Percentiles rank a stretch among this genome's conserved stretches.
phyloP scores from a whole-genome alignment of 2,888 invertebrate genomes.

The Timandra comae region DNA sequence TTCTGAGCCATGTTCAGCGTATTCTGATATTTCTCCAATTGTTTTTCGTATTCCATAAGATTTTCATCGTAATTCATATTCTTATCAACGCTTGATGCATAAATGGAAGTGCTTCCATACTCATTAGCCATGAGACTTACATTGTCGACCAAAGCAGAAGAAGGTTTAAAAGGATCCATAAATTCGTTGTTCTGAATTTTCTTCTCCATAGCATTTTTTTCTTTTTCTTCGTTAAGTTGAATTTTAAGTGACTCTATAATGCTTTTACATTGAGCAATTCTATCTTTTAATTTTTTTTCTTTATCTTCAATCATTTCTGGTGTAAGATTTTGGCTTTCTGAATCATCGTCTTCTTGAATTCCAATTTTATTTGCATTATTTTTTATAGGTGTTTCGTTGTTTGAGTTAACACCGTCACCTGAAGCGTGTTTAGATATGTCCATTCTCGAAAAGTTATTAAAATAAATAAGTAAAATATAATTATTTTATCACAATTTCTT shows the following conservation, averaged over 20 bases:
- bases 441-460: slow-evolving; percentile 26
- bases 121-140: slow-evolving; percentile 3
- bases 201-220: too few species aligned
- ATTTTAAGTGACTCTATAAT: slow-evolving; percentile 58
- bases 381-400: slow-evolving; percentile 18
- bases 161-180: too few species aligned
- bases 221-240: slow-evolving; percentile 57
- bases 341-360: slow-evolving; percentile 4
- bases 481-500: too few species aligned
- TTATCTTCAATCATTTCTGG: slow-evolving; percentile 43
- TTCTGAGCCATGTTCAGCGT: slow-evolving; percentile 64
- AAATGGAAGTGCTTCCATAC: slow-evolving; percentile 23
- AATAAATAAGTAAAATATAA: slow-evolving; percentile 3
- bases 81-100: slow-evolving; percentile 44
- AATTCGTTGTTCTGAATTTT: too few species aligned
- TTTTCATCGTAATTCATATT: slow-evolving; percentile 56
- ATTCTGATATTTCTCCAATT: slow-evolving; percentile 61
- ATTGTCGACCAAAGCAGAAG: too few species aligned
- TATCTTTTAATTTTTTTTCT: slow-evolving; percentile 50
- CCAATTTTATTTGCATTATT: slow-evolving; percentile 15
- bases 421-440: slow-evolving; percentile 35
- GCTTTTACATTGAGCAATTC: slow-evolving; percentile 56
- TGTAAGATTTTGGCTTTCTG: slow-evolving; percentile 26
- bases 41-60: slow-evolving; percentile 64
- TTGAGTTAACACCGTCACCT: slow-evolving; percentile 36